Evolutionary conservation across 2,797 vertebrate species (phyloP), one percentile per base, ranked within the genome.

Genomic region (Myoxocephalus aenaeus): DNA sequence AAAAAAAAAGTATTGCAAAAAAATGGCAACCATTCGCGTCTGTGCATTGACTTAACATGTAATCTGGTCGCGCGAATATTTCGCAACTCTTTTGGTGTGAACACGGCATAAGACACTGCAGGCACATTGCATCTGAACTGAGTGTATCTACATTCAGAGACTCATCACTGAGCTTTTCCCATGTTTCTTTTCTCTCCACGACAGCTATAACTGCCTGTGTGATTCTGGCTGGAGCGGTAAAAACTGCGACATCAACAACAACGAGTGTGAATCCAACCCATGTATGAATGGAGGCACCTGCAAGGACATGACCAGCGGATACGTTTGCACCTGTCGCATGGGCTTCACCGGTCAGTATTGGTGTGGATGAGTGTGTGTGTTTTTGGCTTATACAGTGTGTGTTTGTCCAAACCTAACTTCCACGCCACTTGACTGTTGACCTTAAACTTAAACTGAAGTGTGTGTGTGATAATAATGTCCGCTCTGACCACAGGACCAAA

Each of bases 281-380:
- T 99, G 98, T 4, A 96, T 96, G 94, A 99, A 99, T 0, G 97
- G 97, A 7, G 98, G 98, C 64, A 96, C 96, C 87, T 99, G 98
- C 90, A 97, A 95, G 79, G 98, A 99, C 89, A 98, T 99, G 97
- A 98, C 97, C 89, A 96, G 97, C 0, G 98, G 97, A 79, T 99
- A 98, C 17, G 94, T 98, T 72, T 99, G 98, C 88, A 96, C 96
- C 68, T 99, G 98, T 86, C 94, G 91, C 3, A 93, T 95, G 51
- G 98, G 98, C 83, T 99, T 99, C 95, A 99, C 96, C 0, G 98
- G 98, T 97, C 68, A 94, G 97, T 90, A 62, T 46, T 20, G 75
- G 58, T 70, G 44, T 20, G 27, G 1, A 38, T 25, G 22, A 32
- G 42, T 34, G 59, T 51, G 50, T 62, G 59, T 63, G 25, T 27